Evolutionary conservation across 1,140 invertebrate species (phyloP).

Genomic region (Orius insidiosus): DNA sequence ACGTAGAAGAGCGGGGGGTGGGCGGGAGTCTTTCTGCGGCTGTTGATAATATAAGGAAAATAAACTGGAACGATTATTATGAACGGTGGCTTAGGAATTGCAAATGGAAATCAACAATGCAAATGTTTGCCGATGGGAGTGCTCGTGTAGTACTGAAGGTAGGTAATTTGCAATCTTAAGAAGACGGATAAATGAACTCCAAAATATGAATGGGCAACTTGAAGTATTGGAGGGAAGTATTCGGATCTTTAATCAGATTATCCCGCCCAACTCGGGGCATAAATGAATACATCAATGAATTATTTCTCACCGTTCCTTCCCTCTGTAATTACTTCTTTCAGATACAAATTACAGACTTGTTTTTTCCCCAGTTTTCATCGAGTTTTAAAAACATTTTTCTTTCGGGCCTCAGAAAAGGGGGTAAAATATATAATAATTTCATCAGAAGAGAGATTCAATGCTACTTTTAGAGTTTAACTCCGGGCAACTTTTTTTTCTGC

Average conservation of each 20-base stretch:
- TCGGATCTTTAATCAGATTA: neutral
- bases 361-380: neutral
- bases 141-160: constrained; percentile 5
- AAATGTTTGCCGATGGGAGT: constrained; percentile 9
- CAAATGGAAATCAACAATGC: constrained; percentile 12
- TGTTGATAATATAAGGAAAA: constrained; percentile 11
- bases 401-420: neutral
- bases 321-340: constrained; percentile 9
- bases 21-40: neutral
- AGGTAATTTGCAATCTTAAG: constrained; percentile 11
- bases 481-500: no score
- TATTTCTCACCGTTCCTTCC: neutral
- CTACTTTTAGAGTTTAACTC: no score
- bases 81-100: constrained; percentile 6
- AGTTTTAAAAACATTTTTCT: neutral
- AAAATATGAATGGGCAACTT: constrained; percentile 9
- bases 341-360: constrained; percentile 4
- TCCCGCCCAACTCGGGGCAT: neutral
- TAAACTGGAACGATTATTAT: constrained; percentile 10
- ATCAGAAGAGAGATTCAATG: no score
- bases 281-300: constrained; percentile 12
- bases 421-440: no score
- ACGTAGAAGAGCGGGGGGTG: no score
- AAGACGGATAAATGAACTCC: constrained; percentile 9
- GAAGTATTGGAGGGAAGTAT: constrained; percentile 6